Evolutionary conservation across 2,113 vertebrate genomes (phyloP), one percentile per base, ranked within the genome.

Genomic region (Pampusana beccarii): DNA sequence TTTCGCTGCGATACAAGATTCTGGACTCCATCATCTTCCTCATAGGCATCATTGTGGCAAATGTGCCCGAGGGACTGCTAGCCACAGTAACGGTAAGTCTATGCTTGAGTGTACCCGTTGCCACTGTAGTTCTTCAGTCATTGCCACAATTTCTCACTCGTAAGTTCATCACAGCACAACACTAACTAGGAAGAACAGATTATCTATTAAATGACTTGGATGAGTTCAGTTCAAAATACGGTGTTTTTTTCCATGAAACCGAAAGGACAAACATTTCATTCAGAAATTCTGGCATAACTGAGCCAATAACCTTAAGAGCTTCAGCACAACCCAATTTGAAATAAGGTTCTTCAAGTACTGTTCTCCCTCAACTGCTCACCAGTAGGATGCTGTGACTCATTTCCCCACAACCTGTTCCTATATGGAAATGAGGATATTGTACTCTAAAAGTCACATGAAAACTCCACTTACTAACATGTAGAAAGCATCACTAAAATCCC

Each of bases 31-130:
- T 98, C 97, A 98, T 98, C 96, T 98, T 98, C 73, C 98, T 98
- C 56, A 98, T 98, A 40, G 98, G 98, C 81, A 98, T 98, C 89
- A 98, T 98, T 34, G 98, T 98, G 91, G 98, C 98, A 23, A 98
- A 98, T 1, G 98, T 98, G 86, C 98, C 98, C 0, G 98, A 98
- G 80, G 98, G 98, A 28, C 97, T 98, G 71, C 97, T 98, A 80
- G 98, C 98, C 91, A 98, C 98, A 7, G 98, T 98, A 56, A 98
- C 98, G 12, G 98, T 98, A 96, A 98, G 98, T 92, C 77, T 26
- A 0, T 1, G 40, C 8, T 34, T 29, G 58, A 69, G 2, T 3
- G 8, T n/a, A 29, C 56, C 23, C 17, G 7, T 46, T 17, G 26
- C 12, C 53, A 0, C 58, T 16, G 7, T 18, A 8, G 8, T 10